Percentiles rank a stretch among this genome's conserved stretches.
Evolutionary conservation across 2,113 vertebrate species (phyloP).

Genomic region (Oxyura jamaicensis): DNA sequence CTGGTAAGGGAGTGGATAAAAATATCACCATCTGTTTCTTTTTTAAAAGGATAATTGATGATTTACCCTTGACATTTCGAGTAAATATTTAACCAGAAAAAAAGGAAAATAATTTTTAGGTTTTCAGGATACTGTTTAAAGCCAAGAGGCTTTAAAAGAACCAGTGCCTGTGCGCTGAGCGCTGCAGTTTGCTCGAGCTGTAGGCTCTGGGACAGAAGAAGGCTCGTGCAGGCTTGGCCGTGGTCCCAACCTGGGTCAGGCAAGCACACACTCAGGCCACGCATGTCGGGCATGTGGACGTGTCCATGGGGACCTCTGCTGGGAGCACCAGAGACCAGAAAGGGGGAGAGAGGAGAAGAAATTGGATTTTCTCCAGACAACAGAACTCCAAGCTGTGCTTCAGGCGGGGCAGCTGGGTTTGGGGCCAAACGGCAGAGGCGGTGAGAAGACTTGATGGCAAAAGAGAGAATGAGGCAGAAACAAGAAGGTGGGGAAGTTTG

Average conservation of each 20-base stretch:
- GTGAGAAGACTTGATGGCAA: neutral
- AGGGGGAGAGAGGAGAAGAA: neutral
- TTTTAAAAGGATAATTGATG: slow-evolving; percentile 29
- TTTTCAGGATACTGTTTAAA: neutral
- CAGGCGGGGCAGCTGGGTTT: neutral
- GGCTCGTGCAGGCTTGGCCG: neutral
- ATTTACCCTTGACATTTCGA: slow-evolving; percentile 15
- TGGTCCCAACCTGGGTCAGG: neutral
- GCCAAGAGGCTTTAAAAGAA: neutral
- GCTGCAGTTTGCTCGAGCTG: neutral
- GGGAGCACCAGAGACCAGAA: fast-evolving
- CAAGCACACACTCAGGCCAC: neutral
- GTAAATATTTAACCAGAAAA: slow-evolving; percentile 55
- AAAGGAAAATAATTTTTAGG: neutral
- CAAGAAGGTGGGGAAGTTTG: neutral
- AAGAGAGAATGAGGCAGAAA: neutral
- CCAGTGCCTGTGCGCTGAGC: neutral
- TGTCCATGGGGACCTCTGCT: neutral
- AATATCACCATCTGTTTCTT: slow-evolving; percentile 48
- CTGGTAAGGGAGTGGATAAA: slow-evolving; percentile 23
- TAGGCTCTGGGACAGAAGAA: neutral
- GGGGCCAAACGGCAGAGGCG: neutral
- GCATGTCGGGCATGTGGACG: neutral
- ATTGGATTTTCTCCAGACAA: neutral
- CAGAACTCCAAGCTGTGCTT: neutral